Percentiles rank a stretch among this genome's conserved stretches.
These are phyloP conservation scores for Spatulosminthurus flaviceps DNA, from an alignment of 2,888 invertebrate genomes.

Conservation along the genomic window DNA sequence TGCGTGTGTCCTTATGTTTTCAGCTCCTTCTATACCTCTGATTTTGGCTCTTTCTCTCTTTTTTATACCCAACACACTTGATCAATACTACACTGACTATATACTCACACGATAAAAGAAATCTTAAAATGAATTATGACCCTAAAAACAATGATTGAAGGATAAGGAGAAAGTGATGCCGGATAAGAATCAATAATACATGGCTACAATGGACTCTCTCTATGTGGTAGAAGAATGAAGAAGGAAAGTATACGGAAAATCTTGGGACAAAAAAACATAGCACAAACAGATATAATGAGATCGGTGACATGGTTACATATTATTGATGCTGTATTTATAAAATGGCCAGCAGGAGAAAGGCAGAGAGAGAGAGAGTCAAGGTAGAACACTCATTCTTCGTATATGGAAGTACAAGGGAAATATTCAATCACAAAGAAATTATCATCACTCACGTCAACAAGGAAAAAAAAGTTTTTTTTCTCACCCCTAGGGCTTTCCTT, in stretches of 20 bases:
- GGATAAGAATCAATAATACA: no score
- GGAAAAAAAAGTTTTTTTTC: conserved; percentile 22
- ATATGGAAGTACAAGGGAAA: conserved; percentile 18
- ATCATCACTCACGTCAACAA: conserved; percentile 35
- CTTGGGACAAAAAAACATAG: not conserved
- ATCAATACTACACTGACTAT: not conserved
- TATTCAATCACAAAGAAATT: conserved; percentile 38
- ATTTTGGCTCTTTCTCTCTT: no score
- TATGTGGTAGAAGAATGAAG: not conserved
- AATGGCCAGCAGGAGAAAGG: not conserved
- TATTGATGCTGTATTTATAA: not conserved
- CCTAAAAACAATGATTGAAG: not conserved
- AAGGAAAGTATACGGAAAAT: not conserved
- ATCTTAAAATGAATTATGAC: not conserved
- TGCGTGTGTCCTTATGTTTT: no score
- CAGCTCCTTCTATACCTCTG: no score
- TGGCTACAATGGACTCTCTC: no score
- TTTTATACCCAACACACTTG: not conserved
- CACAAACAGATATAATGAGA: conserved; percentile 18
- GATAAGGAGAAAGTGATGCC: no score
- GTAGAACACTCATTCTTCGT: no score
- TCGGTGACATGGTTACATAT: conserved; percentile 2
- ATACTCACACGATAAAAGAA: not conserved
- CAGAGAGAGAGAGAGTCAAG: no score
- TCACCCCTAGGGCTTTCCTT: not conserved